Evolutionary conservation across 2,888 invertebrate species (phyloP), one percentile per base, ranked within the genome.

Genomic region (Synanthedon myopaeformis): DNA sequence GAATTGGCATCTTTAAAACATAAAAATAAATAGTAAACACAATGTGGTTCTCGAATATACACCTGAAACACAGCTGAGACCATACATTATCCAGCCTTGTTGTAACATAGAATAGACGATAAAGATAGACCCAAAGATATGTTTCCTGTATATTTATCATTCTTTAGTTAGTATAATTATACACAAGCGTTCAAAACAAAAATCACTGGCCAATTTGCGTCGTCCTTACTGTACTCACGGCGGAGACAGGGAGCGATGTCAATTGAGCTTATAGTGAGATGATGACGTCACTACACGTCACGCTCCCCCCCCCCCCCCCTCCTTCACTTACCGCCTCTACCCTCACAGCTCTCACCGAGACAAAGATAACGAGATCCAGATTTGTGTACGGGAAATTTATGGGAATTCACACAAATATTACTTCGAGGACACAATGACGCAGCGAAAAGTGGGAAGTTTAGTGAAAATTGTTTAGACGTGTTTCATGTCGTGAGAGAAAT

Each of bases 241-340:
- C 51, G 54, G 53, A 58, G 55, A 64, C 55, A 53, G 66, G 59
- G 63, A 74, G 72, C 72, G 75, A 70, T 74, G 72, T 72, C 74
- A 74, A 71, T 74, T 63, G 68, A 69, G 65, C 62, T 67, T 65
- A 66, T 67, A 64, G 69, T 62, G 64, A 70, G 69, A 77, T 72
- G 80, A 80, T 78, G 81, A 81, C 77, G 74, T 79, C 75, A 75
- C 70, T 67, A 73, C 71, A 73, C 70, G 74, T 75, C 72, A 71
- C 41, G 23, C 35, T 41, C 17, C 50, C 11, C 19, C 60, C 54
- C 56, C 56, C 57, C 52, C 45, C 23, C 5, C 23, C 49, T 17
- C 17, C 63, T 57, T 53, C 48, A 53, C 58, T 42, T 55, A 54
- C 49, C 58, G 54, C 56, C 56, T 55, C 42, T 8, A 50, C 49